phyloP scores from a whole-genome alignment of 1,140 invertebrate species.

The Coptotermes formosanus region DNA sequence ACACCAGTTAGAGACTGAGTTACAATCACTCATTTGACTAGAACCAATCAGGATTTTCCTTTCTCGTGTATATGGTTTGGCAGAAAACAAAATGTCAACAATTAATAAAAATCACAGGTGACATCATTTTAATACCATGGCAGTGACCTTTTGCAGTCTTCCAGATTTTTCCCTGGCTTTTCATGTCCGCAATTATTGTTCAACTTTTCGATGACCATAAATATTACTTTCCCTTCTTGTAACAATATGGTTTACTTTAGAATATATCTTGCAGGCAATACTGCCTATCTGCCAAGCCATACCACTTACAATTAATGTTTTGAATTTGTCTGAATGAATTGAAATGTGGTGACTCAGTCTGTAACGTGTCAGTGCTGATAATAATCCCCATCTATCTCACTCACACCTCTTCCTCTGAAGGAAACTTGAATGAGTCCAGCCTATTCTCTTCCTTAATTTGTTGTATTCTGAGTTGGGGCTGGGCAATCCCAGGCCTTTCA shows the following conservation, averaged over 20 bases:
- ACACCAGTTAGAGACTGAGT: constrained; percentile 38
- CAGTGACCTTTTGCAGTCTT: constrained; percentile 32
- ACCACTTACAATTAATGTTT: constrained; percentile 21
- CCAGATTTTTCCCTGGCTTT: constrained; percentile 15
- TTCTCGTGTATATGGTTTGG: constrained; percentile 33
- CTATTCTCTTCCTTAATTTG: background rate
- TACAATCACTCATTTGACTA: constrained; percentile 38
- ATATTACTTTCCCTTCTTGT: background rate
- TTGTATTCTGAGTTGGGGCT: background rate
- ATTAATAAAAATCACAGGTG: constrained; percentile 27
- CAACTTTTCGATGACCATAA: background rate
- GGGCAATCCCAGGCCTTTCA: too few species aligned
- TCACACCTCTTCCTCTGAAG: constrained; percentile 31
- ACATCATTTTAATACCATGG: constrained; percentile 27
- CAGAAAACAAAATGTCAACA: constrained; percentile 31
- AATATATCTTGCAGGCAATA: constrained; percentile 24
- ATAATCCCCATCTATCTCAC: constrained; percentile 34
- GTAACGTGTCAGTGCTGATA: constrained; percentile 35
- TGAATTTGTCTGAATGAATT: constrained; percentile 28
- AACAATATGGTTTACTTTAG: constrained; percentile 21
- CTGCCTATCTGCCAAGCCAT: constrained; percentile 32
- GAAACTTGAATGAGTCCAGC: constrained; percentile 18
- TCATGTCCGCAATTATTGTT: background rate
- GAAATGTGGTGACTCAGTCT: constrained; percentile 35
- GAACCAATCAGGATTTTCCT: constrained; percentile 37